phyloP scores from a whole-genome alignment of 2,113 vertebrate species.

The Enhydra lutris region DNA sequence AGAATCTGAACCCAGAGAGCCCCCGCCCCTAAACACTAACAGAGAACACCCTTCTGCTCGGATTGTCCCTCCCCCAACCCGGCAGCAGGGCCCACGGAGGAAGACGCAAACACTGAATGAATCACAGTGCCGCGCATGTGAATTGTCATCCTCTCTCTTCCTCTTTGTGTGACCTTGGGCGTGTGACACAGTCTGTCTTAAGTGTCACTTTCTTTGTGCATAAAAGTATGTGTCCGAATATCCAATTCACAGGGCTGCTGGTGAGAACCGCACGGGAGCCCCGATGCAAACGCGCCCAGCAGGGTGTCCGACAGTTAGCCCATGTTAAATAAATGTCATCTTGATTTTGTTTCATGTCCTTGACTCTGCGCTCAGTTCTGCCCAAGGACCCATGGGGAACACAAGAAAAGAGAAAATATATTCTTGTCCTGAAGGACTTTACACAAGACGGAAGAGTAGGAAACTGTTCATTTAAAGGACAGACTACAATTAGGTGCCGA shows the following conservation, averaged over 20 bases:
- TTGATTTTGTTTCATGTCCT: conserved; percentile 40
- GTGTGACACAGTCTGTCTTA: not conserved
- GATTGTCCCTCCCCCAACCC: not conserved
- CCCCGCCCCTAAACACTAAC: rapidly evolving
- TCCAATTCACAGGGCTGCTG: not conserved
- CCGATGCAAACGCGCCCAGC: not conserved
- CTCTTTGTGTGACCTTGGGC: conserved; percentile 50
- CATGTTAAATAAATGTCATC: conserved; percentile 58
- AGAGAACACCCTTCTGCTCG: not conserved
- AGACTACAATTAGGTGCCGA: not conserved
- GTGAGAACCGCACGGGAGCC: not conserved
- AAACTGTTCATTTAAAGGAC: conserved; percentile 14
- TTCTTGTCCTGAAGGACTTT: conserved; percentile 29
- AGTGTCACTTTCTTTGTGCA: not conserved
- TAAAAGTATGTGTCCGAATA: not conserved
- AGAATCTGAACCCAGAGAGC: not conserved
- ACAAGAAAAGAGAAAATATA: not conserved
- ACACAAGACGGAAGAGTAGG: not conserved
- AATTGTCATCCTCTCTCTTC: not conserved
- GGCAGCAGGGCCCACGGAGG: rapidly evolving
- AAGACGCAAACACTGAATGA: not conserved
- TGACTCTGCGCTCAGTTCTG: not conserved
- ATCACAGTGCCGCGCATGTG: not conserved
- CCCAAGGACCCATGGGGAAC: conserved; percentile 23
- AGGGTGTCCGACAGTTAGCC: conserved; percentile 45